phyloP scores from a whole-genome alignment of 53 echinoderm and acorn worm genomes.

The Henricia sp. region DNA sequence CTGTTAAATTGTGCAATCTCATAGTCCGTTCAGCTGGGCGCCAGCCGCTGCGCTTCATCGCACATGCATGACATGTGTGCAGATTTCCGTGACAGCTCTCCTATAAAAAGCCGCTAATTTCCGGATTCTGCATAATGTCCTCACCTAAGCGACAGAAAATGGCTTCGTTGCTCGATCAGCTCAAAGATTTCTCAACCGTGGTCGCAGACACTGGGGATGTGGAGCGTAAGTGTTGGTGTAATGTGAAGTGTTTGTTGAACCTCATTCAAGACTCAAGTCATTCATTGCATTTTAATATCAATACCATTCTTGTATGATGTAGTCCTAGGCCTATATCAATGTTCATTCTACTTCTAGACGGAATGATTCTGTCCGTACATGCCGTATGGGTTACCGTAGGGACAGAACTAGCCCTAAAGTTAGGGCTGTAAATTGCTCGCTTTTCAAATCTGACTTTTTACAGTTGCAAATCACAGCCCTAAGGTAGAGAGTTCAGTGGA shows the following conservation, averaged over 20 bases:
- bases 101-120: constrained; percentile 48
- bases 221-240: constrained; percentile 70
- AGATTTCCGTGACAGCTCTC: constrained; percentile 51
- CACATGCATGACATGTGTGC: too few relatives aligned
- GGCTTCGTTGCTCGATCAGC: constrained; percentile 84
- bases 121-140: constrained; percentile 76
- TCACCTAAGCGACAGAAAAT: constrained; percentile 82
- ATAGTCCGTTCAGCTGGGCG: too few relatives aligned
- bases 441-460: too few relatives aligned
- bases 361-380: background rate
- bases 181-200: constrained; percentile 75
- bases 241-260: background rate
- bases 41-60: background rate
- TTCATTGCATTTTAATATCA: background rate
- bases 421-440: too few relatives aligned
- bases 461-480: too few relatives aligned
- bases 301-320: background rate
- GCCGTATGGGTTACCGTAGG: background rate
- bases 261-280: background rate
- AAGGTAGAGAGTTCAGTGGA: too few relatives aligned
- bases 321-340: background rate
- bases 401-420: too few relatives aligned
- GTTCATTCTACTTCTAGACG: background rate
- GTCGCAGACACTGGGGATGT: constrained; percentile 95
- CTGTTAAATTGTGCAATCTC: too few relatives aligned